phyloP scores from a whole-genome alignment of 2,113 vertebrate species.

The Fulmarus glacialis region DNA sequence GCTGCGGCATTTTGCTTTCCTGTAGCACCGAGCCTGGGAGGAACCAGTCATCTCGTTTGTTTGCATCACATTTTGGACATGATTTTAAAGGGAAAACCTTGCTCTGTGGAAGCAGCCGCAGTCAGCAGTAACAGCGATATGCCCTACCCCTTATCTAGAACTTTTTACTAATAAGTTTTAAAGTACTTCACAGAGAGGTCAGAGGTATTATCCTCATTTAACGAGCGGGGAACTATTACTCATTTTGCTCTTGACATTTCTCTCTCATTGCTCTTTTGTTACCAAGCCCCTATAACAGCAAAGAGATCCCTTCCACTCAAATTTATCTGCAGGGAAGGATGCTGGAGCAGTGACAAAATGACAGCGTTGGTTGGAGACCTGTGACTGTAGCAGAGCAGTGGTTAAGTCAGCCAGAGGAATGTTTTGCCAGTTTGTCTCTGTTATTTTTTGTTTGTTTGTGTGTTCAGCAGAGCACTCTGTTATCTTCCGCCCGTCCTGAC shows the following conservation, averaged over 20 bases:
- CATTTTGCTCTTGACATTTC: neutral
- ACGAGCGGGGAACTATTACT: neutral
- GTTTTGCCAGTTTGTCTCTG: conserved; percentile 62
- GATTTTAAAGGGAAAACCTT: neutral
- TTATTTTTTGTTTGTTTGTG: conserved; percentile 83
- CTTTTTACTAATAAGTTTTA: neutral
- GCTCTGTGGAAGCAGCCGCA: neutral
- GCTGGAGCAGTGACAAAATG: conserved; percentile 59
- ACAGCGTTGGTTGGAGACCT: conserved; percentile 34
- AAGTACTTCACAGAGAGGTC: neutral
- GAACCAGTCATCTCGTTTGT: neutral
- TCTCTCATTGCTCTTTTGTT: neutral
- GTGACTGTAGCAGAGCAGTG: conserved; percentile 72
- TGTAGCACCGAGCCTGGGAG: neutral
- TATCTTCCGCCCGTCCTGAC: conserved; percentile 91
- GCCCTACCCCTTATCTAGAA: neutral
- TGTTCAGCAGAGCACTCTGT: conserved; percentile 82
- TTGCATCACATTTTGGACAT: neutral
- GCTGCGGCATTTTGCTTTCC: neutral
- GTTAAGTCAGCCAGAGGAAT: conserved; percentile 76
- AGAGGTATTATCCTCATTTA: neutral
- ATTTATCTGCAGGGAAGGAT: conserved; percentile 72
- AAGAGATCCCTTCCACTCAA: conserved; percentile 66
- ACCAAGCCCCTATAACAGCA: neutral
- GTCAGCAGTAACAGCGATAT: neutral